These are phyloP conservation scores for Parasteatoda lunata DNA, from an alignment of 2,888 invertebrate species.

Conservation along the genomic window DNA sequence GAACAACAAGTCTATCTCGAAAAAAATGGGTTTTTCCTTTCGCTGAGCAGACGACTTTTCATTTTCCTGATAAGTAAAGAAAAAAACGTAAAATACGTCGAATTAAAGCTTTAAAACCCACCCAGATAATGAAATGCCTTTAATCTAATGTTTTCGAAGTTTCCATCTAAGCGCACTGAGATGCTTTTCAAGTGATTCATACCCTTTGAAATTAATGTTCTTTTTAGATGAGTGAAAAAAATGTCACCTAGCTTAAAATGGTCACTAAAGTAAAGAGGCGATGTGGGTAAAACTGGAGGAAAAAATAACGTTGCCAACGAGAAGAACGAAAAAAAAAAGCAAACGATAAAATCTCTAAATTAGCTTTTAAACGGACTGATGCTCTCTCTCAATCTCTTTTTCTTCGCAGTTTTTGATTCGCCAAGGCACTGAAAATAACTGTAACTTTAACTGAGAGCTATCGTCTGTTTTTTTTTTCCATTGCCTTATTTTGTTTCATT, in stretches of 20 bases:
- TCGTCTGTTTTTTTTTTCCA: conserved; percentile 9
- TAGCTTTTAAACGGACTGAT: conserved; percentile 66
- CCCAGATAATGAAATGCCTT: conserved; percentile 59
- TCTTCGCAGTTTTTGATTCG: conserved; percentile 32
- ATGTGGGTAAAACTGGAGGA: conserved; percentile 38
- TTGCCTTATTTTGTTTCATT: conserved; percentile 13
- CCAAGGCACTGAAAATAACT: conserved; percentile 8
- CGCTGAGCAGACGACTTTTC: not conserved
- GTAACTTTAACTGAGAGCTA: conserved; percentile 46
- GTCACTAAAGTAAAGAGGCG: conserved; percentile 43
- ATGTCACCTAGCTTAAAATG: conserved; percentile 49
- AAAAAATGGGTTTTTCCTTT: not conserved
- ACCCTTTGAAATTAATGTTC: conserved; percentile 50
- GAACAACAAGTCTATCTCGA: not conserved
- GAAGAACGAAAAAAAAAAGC: conserved; percentile 23
- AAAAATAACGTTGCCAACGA: conserved; percentile 19
- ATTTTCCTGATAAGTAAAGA: not conserved
- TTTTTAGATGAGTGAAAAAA: conserved; percentile 25
- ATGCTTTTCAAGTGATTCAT: conserved; percentile 55
- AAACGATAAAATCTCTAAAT: conserved; percentile 63
- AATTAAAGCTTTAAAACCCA: conserved; percentile 51
- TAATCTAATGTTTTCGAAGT: conserved; percentile 58
- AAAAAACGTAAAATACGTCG: conserved; percentile 18
- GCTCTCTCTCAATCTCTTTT: conserved; percentile 45
- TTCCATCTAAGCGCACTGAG: conserved; percentile 26